Base-by-base conservation (phyloP, 2,888 invertebrate species). In the Imbricaverruca yamaguchii region DNA sequence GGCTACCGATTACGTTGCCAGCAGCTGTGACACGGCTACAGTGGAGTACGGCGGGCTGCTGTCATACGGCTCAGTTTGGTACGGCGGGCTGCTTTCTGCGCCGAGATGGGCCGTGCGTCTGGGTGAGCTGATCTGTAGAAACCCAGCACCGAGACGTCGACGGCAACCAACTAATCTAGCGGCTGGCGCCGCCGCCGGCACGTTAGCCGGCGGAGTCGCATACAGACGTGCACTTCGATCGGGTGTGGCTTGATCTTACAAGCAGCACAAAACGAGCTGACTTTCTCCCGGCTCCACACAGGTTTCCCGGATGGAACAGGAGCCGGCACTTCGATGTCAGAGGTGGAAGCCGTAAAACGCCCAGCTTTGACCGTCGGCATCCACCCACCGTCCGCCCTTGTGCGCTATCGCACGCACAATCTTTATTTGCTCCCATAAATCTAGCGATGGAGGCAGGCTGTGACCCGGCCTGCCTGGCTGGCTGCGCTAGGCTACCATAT, bases 381-480 rank as follows among this genome's bases (percentile, higher is more conserved):
- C 23, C 11, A 15, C 65, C 23, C 65, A 11, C 69, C 39, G 39
- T 15, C 18, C 18, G 18, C 12, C 21, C n/a, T 25, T 12, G 53
- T 21, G n/a, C 21, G 55, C 8, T 55, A 74, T 74, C 74, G 21
- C 74, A 74, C 74, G 74, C 74, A 74, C 74, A 74, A 74, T 74
- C 74, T 15, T 11, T 74, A 55, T 74, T 74, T 55, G 11, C 74
- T 53, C 53, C 21, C 18, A 21, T 74, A 55, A 74, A 74, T 74
- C 21, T 21, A 21, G 74, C 10, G 15, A 8, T 74, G 74, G n/a
- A 23, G 23, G 65, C 65, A n/a, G 65, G 65, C n/a, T 9, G 55
- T 18, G 74, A 10, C 53, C 21, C 53, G 21, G 74, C 18, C 21
- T 53, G 9, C 55, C 74, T 10, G 65, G 61, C 61, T 61, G 13